A percentile compares a stretch with the other conserved stretches of the same genome.
Evolutionary conservation across 2,888 invertebrate species (phyloP).

Genomic region (Leptopterna dolabrata): DNA sequence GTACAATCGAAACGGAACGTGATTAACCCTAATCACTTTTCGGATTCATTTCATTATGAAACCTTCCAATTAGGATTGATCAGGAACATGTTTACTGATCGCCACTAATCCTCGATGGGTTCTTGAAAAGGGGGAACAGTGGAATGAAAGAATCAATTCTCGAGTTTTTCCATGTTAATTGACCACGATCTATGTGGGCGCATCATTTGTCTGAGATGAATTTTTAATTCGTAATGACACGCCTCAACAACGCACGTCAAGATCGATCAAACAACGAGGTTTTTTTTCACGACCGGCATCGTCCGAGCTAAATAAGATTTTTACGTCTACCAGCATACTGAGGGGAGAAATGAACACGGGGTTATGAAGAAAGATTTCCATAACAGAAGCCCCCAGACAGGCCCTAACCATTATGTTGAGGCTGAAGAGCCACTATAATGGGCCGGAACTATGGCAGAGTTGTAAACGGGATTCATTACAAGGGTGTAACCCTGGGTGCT

Average conservation of each 20-base stretch:
- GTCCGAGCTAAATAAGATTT: slow-evolving; percentile 42
- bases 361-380: slow-evolving; percentile 34
- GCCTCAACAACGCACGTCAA: slow-evolving; percentile 40
- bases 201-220: slow-evolving; percentile 36
- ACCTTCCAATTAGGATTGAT: neutral
- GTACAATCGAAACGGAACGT: too few relatives aligned
- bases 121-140: neutral
- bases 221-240: slow-evolving; percentile 44
- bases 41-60: neutral
- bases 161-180: slow-evolving; percentile 10
- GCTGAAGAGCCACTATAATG: slow-evolving; percentile 13
- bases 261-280: slow-evolving; percentile 25
- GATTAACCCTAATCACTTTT: too few relatives aligned
- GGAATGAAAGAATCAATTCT: neutral
- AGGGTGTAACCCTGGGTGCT: slow-evolving; percentile 26
- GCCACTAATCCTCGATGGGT: neutral
- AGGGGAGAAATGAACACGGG: slow-evolving; percentile 9
- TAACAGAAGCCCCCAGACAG: slow-evolving; percentile 36
- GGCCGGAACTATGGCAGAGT: slow-evolving; percentile 13
- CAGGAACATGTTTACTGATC: neutral
- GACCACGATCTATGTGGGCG: slow-evolving; percentile 36
- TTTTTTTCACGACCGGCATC: slow-evolving; percentile 23
- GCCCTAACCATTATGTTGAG: slow-evolving; percentile 15
- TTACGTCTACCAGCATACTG: slow-evolving; percentile 46
- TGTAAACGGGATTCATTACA: slow-evolving; percentile 54